Base-by-base conservation (phyloP, 2,888 invertebrate species). In the Erpobdella octoculata region DNA sequence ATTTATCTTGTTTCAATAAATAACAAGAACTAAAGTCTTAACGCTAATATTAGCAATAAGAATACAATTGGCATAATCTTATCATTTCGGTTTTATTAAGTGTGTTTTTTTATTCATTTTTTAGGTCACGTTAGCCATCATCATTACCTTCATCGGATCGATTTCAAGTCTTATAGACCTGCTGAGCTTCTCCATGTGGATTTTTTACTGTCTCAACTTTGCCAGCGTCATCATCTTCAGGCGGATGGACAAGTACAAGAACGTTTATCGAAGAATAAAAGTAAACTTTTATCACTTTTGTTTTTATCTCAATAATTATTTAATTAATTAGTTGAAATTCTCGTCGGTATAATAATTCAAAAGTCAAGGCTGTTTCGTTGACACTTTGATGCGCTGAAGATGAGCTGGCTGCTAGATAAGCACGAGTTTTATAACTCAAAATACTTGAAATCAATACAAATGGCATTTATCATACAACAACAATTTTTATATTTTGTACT, bases 141-240 rank as follows among this genome's bases (percentile, higher is more conserved):
- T 91, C 74, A 93, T 95, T 93, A 92, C 95, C 74, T 84, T 93
- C 77, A 91, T 93, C 77, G 93, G 93, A 74, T 93, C 92, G 78
- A 94, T 95, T 78, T 91, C 91, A 83, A 92, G 92, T 64, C 86
- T 96, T 81, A 95, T 96, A 80, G 94, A 95, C 84, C 95, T 95
- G 88, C 95, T 96, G 87, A 94, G 93, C 81, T 96, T 95, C 85
- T 93, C 94, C 70, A 94, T 94, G 53, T 95, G 95, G 95, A 91
- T 95, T 80, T 95, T 95, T 85, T 96, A 95, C 83, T 94, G 95
- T 35, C 91, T 92, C 77, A 88, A 93, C 66, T 94, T 95, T 93
- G 83, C 92, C 75, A 92, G 94, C 15, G 87, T 96, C 71, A 89
- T 96, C 79, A 91, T 93, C 73, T 91, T 95, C 90, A 87, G 95